Percentiles rank a stretch among this genome's conserved stretches.
phyloP scores from a whole-genome alignment of 2,113 vertebrate species.

The Gambusia holbrooki region DNA sequence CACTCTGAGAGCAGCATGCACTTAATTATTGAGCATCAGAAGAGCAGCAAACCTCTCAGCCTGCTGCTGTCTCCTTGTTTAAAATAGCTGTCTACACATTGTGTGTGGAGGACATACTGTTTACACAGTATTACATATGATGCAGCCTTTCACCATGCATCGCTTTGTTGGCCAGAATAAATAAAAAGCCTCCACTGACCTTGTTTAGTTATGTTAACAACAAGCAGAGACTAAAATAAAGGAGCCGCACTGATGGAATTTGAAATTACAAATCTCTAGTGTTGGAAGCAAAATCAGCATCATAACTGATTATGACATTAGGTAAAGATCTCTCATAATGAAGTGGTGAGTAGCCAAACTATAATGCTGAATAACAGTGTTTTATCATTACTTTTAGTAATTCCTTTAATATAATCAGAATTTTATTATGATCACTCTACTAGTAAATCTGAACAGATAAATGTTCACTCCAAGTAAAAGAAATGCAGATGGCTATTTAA shows the following conservation, averaged over 20 bases:
- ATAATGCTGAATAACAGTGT: too few species aligned
- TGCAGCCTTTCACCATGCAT: conserved; percentile 29
- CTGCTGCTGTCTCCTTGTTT: conserved; percentile 54
- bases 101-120: conserved; percentile 24
- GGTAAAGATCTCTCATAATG: too few species aligned
- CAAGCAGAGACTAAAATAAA: conserved; percentile 26
- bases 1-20: conserved; percentile 54
- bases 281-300: not conserved
- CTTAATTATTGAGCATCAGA: conserved; percentile 78
- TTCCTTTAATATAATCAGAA: too few species aligned
- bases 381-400: too few species aligned
- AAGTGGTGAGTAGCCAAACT: too few species aligned
- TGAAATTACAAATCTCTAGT: not conserved
- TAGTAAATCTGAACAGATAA: too few species aligned
- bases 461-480: too few species aligned
- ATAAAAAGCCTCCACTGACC: conserved; percentile 7
- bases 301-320: not conserved
- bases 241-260: not conserved
- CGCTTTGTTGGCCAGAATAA: not conserved
- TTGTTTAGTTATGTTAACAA: conserved; percentile 24
- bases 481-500: too few species aligned
- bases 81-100: conserved; percentile 47
- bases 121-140: conserved; percentile 42
- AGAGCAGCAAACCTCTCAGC: conserved; percentile 55
- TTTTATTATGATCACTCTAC: too few species aligned